Evolutionary conservation across 2,797 vertebrate species (phyloP).

Genomic region (Chelmon rostratus): DNA sequence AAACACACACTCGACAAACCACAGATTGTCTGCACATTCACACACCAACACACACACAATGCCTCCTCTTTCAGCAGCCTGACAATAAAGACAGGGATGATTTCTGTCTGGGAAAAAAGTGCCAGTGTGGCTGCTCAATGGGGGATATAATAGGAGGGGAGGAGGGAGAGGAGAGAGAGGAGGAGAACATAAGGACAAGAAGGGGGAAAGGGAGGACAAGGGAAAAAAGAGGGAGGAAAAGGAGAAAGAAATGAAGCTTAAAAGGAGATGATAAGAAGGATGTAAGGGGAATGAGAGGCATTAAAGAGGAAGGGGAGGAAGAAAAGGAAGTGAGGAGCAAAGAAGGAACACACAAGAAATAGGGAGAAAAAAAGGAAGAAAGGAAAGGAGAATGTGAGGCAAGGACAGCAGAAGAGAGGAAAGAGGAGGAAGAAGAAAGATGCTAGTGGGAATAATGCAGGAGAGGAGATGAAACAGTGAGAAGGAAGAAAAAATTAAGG

Average conservation of each 20-base stretch:
- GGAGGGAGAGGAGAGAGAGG: conserved; percentile 26
- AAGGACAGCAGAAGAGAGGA: not conserved
- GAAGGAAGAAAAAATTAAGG: not conserved
- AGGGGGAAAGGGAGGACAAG: not conserved
- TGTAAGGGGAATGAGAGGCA: no score
- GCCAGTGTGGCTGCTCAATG: conserved; percentile 60
- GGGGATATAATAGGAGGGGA: conserved; percentile 65
- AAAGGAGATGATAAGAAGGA: not conserved
- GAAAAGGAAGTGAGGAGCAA: not conserved
- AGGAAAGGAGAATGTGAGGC: not conserved
- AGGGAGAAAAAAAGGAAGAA: no score
- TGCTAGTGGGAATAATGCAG: not conserved
- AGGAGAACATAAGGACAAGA: conserved; percentile 20
- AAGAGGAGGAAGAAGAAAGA: not conserved
- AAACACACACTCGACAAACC: conserved; percentile 36
- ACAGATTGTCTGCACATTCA: conserved; percentile 26
- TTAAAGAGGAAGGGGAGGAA: not conserved
- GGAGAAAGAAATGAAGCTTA: not conserved
- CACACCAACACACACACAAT: conserved; percentile 15
- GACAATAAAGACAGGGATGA: conserved; percentile 72
- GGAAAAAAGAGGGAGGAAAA: not conserved
- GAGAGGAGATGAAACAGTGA: not conserved
- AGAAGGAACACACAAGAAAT: not conserved
- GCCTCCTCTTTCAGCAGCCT: conserved; percentile 57
- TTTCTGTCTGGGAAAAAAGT: conserved; percentile 67